phyloP scores from a whole-genome alignment of 2,888 invertebrate genomes.

The Agriopis marginaria region DNA sequence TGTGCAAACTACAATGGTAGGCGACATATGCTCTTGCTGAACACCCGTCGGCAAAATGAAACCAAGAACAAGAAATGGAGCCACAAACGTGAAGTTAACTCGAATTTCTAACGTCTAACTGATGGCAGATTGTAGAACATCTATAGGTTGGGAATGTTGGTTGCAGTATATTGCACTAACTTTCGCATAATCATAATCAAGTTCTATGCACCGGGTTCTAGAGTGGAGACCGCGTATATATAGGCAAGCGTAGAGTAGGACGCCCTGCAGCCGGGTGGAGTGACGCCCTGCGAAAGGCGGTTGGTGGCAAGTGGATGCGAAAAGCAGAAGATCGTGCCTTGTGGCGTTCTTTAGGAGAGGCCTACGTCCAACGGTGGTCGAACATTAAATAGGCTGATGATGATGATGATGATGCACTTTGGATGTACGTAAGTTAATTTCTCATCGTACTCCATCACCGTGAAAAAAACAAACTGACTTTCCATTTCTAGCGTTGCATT shows the following conservation, averaged over 20 bases:
- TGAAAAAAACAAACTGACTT: conserved; percentile 14
- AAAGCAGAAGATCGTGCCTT: no score
- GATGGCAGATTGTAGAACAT: conserved; percentile 20
- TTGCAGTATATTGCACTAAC: background rate
- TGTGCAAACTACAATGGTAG: conserved; percentile 51
- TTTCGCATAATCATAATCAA: background rate
- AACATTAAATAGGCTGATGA: no score
- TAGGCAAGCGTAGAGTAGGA: no score
- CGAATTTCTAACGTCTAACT: conserved; percentile 27
- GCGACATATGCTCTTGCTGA: conserved; percentile 48
- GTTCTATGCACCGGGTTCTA: background rate
- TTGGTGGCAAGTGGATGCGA: no score
- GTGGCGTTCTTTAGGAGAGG: no score
- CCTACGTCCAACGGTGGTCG: no score
- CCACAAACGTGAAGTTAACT: conserved; percentile 29
- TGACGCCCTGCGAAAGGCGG: no score
- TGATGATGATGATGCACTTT: no score
- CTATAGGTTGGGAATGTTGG: conserved; percentile 7
- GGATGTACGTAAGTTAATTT: background rate
- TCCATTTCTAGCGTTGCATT: conserved; percentile 16
- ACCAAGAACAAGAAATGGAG: conserved; percentile 42
- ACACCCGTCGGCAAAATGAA: conserved; percentile 47
- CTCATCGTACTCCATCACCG: background rate
- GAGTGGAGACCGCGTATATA: no score
- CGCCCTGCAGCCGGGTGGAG: no score